Evolutionary conservation across 2,888 invertebrate species (phyloP), one percentile per base, ranked within the genome.

Genomic region (Anoncus sp.): DNA sequence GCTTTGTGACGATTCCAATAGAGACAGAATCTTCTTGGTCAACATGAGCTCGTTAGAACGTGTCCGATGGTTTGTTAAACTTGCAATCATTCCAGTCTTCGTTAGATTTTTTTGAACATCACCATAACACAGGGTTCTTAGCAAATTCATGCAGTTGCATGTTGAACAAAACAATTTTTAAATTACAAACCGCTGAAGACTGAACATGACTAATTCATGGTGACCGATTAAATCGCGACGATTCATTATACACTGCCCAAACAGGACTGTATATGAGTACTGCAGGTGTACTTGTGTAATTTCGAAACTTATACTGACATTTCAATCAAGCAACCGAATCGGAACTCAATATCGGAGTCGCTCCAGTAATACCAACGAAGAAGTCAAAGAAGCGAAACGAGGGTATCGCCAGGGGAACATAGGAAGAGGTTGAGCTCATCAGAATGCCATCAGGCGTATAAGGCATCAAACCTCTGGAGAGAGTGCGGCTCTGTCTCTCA

Each of bases 371-470:
- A n/a, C 22, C 12, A 40, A 27, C 16, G 16, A 67, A 40, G n/a
- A 63, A 76, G 35, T 62, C 40, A 43, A 62, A 51, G 20, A 40
- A 63, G 31, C 45, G 20, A 70, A 47, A 22, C 18, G 18, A 62
- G 60, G 38, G 38, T 65, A 70, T 40, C 40, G 70, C 65, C 70
- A 71, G n/a, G 57, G 66, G 60, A 53, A 66, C 60, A 70, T 66
- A 27, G 53, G 55, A 67, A 53, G 47, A 51, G 70, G 65, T 66
- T 49, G 70, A 62, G 73, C 69, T 74, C 69, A 43, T 70, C 22
- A 59, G 77, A 71, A 62, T 66, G 55, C 49, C 20, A 45, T 78
- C 65, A 22, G 51, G 18, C 70, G 51, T 71, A 71, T 62, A 75
- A 62, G 66, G 60, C 38, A 74, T 24, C 31, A 40, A 60, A 59